Evolutionary conservation across 2,888 invertebrate genomes (phyloP).

Genomic region (Limenitis camilla): DNA sequence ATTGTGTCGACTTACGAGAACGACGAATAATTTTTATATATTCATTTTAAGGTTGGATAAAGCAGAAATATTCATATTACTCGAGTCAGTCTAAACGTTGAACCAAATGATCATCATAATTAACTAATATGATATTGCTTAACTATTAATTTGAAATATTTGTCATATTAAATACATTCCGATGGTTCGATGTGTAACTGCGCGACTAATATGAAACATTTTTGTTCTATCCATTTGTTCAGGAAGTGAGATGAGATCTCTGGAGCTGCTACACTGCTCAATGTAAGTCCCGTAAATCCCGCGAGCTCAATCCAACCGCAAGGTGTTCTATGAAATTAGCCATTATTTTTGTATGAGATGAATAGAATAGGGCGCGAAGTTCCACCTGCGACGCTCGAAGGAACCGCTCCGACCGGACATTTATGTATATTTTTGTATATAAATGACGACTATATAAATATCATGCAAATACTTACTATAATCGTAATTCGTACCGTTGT

Average conservation of each 20-base stretch:
- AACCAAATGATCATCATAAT: too few relatives aligned
- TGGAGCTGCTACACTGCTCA: constrained; percentile 15
- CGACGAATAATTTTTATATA: too few relatives aligned
- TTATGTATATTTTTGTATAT: constrained; percentile 74
- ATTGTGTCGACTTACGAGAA: too few relatives aligned
- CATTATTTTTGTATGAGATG: constrained; percentile 57
- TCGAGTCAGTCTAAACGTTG: too few relatives aligned
- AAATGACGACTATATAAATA: constrained; percentile 61
- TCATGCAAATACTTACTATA: constrained; percentile 48
- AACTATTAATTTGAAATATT: too few relatives aligned
- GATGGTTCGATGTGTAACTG: too few relatives aligned
- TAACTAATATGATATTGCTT: too few relatives aligned
- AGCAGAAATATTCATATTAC: too few relatives aligned
- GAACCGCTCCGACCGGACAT: constrained; percentile 47
- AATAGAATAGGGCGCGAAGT: constrained; percentile 31
- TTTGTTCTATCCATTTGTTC: neutral
- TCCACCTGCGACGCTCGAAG: constrained; percentile 23
- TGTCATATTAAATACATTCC: too few relatives aligned
- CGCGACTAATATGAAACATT: neutral
- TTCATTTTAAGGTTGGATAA: too few relatives aligned
- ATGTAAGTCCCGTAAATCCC: constrained; percentile 30
- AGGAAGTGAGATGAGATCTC: neutral
- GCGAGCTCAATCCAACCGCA: constrained; percentile 27
- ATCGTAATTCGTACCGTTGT: constrained; percentile 50
- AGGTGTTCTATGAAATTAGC: constrained; percentile 42